Evolutionary conservation across 2,888 invertebrate genomes (phyloP).

Genomic region (Diarsia brunnea): DNA sequence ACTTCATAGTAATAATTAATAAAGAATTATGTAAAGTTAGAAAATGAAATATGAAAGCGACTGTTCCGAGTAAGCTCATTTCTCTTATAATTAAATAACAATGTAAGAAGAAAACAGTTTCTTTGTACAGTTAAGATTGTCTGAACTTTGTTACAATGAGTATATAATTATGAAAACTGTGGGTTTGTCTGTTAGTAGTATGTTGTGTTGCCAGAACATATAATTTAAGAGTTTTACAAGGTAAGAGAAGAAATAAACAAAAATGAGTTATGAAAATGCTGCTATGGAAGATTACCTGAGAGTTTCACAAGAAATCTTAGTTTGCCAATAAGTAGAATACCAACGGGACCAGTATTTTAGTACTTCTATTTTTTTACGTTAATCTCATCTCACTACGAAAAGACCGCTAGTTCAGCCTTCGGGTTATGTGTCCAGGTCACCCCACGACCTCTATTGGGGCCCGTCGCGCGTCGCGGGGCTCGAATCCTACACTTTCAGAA

Average conservation of each 20-base stretch:
- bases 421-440: neutral
- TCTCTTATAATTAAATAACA: conserved; percentile 51
- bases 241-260: neutral
- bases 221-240: conserved; percentile 1
- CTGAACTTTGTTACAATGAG: conserved; percentile 43
- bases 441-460: neutral
- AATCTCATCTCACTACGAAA: neutral
- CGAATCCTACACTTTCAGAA: no score
- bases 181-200: conserved; percentile 21
- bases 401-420: no score
- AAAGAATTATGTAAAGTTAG: conserved; percentile 10
- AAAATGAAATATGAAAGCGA: conserved; percentile 23
- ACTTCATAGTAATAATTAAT: neutral
- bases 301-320: neutral
- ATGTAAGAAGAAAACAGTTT: conserved; percentile 38
- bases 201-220: conserved; percentile 38
- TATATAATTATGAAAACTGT: conserved; percentile 8
- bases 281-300: neutral
- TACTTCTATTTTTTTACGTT: neutral
- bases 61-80: conserved; percentile 25
- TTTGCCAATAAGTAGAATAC: no score
- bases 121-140: conserved; percentile 55
- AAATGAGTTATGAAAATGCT: neutral
- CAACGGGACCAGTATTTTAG: no score
- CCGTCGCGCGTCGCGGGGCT: no score